Percentiles rank a stretch among this genome's conserved stretches.
phyloP scores from a whole-genome alignment of 2,113 vertebrate species.

The Bubo scandiacus region DNA sequence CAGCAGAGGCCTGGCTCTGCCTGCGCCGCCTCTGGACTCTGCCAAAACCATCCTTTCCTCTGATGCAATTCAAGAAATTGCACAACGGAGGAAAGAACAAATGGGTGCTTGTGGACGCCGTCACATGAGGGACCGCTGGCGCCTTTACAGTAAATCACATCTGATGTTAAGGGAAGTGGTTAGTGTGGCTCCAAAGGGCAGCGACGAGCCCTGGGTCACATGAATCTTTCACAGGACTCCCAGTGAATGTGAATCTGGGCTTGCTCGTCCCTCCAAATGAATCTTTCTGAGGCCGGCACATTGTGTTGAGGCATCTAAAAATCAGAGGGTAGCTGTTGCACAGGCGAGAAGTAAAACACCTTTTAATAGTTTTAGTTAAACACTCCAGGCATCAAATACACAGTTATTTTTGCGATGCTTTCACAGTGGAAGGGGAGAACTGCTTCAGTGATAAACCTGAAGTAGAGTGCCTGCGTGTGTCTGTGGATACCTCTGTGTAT shows the following conservation, averaged over 20 bases:
- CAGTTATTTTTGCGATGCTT: background rate
- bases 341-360: background rate
- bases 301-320: background rate
- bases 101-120: background rate
- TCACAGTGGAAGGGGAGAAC: background rate
- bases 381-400: background rate
- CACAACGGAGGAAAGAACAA: slow-evolving; percentile 31
- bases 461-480: background rate
- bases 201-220: background rate
- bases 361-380: background rate
- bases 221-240: background rate
- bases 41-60: slow-evolving; percentile 26
- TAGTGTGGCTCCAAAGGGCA: background rate
- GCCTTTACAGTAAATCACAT: background rate
- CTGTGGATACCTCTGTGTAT: background rate
- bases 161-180: slow-evolving; percentile 23
- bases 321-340: background rate
- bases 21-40: background rate
- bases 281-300: background rate
- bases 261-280: background rate
- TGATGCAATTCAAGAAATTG: slow-evolving; percentile 29
- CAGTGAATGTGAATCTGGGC: rapidly evolving
- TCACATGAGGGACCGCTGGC: slow-evolving; percentile 16
- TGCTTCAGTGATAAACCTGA: background rate
- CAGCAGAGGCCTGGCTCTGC: background rate